Evolutionary conservation across 2,888 invertebrate genomes (phyloP), one percentile per base, ranked within the genome.

Genomic region (Dusona sp.): DNA sequence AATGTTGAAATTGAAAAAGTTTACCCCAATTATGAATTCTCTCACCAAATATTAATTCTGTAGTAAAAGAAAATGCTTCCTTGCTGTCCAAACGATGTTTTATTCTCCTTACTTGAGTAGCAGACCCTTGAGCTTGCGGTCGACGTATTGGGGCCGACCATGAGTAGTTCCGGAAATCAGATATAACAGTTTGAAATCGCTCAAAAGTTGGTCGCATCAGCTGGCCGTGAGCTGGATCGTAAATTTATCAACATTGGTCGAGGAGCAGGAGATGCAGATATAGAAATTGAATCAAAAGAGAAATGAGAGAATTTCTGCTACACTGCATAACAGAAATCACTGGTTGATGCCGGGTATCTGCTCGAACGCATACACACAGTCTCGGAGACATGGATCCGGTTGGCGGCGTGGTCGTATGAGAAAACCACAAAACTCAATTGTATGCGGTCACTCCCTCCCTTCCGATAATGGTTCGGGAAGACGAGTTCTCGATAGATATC

Each of bases 401-500:
- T 48, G 74, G 36, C 54, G 74, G 51, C 51, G 72, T 13, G 67
- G 65, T 67, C 25, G 79, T 85, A 42, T 64, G 82, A 73, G 82
- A 67, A 65, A 79, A 83, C 85, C 85, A 74, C 85, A 54, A 83
- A 85, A 83, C 83, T 83, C 70, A 83, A 79, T 79, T 68, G 61
- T 68, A 73, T 68, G 85, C 82, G 85, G 83, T 85, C 79, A 65
- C 70, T 75, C 61, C 33, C 74, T 75, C 25, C 57, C 57, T 57
- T 29, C 57, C 79, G 70, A 85, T 85, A 85, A 83, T 79, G 79
- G 64, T 70, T 79, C 38, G 70, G 51, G 79, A 85, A 83, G 85
- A 83, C 85, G 85, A 85, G 68, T 79, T 79, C 75, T 54, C 78
- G 73, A 85, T 79, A 79, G 75, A 70, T 75, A 83, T 83, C 85